Percentiles rank a stretch among this genome's conserved stretches.
phyloP scores from a whole-genome alignment of 2,888 invertebrate genomes.

The Cryptus viduatorius region DNA sequence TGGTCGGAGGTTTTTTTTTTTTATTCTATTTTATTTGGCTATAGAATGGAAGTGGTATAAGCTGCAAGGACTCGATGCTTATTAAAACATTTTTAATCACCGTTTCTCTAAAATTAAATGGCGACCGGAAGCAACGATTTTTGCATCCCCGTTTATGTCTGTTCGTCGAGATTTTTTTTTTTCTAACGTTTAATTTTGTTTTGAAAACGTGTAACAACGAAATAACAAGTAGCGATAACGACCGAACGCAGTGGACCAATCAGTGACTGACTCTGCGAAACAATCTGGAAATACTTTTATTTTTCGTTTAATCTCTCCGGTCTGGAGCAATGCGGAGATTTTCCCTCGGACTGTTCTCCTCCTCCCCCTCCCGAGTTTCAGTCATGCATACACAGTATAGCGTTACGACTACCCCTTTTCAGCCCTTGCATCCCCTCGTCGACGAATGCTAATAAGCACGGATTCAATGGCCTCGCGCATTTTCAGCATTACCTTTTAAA shows the following conservation, averaged over 20 bases:
- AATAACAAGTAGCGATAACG: slow-evolving; percentile 12
- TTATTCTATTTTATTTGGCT: not conserved
- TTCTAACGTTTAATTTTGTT: not conserved
- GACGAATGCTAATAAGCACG: slow-evolving; percentile 67
- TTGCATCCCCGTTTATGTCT: not conserved
- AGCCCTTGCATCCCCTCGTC: slow-evolving; percentile 24
- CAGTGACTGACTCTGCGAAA: slow-evolving; percentile 44
- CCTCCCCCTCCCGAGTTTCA: slow-evolving; percentile 20
- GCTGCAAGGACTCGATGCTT: not conserved
- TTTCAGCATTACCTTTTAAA: slow-evolving; percentile 70
- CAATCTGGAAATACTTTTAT: slow-evolving; percentile 38
- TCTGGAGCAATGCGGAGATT: slow-evolving; percentile 44
- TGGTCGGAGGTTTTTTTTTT: not conserved
- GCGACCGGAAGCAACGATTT: too few relatives aligned
- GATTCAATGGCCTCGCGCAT: slow-evolving; percentile 64
- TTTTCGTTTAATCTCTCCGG: slow-evolving; percentile 43
- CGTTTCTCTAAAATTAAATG: too few relatives aligned
- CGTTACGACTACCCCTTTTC: slow-evolving; percentile 18
- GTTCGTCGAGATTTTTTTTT: not conserved
- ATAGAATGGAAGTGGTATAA: not conserved
- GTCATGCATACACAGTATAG: slow-evolving; percentile 9
- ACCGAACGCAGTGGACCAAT: slow-evolving; percentile 37
- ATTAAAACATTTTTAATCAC: not conserved
- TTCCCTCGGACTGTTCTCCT: slow-evolving; percentile 9
- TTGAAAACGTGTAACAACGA: slow-evolving; percentile 23